Conservation (phyloP, 2,888 invertebrate genomes). For the Euphydryas editha region DNA sequence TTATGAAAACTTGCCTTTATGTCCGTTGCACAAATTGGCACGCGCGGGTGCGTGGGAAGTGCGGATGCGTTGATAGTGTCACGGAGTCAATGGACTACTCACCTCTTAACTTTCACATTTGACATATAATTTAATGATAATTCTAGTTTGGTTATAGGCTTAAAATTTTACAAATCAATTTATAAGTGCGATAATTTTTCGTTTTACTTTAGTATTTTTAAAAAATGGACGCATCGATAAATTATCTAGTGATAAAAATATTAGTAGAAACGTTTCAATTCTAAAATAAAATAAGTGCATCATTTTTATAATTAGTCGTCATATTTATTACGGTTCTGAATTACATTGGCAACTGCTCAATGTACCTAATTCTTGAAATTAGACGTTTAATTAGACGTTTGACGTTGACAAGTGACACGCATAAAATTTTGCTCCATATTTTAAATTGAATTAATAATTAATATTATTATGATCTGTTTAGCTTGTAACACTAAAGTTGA, state of each 20-base stretch:
- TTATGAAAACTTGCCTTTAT: slow-evolving; percentile 27
- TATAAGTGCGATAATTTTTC: background rate
- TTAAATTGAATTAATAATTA: too few species aligned
- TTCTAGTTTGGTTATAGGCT: background rate
- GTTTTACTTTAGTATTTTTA: background rate
- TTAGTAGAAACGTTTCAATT: background rate
- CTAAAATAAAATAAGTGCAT: background rate
- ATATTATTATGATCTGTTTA: too few species aligned
- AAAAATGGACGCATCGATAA: background rate
- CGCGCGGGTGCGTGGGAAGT: slow-evolving; percentile 67
- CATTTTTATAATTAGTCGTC: background rate
- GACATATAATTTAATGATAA: slow-evolving; percentile 14
- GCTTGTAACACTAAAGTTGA: too few species aligned
- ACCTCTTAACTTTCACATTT: slow-evolving; percentile 30
- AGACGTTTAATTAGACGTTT: too few species aligned
- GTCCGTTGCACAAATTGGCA: slow-evolving; percentile 64
- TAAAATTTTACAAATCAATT: background rate
- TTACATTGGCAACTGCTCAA: slow-evolving; percentile 26
- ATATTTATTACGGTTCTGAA: background rate
- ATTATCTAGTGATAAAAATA: background rate
- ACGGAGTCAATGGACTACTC: slow-evolving; percentile 65
- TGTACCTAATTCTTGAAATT: slow-evolving; percentile 20
- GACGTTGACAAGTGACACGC: too few species aligned
- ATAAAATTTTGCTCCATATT: too few species aligned
- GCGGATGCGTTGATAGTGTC: slow-evolving; percentile 69